A percentile compares a stretch with the other conserved stretches of the same genome.
Conservation (phyloP, 2,888 invertebrate species). For the Pandemis corylana region DNA sequence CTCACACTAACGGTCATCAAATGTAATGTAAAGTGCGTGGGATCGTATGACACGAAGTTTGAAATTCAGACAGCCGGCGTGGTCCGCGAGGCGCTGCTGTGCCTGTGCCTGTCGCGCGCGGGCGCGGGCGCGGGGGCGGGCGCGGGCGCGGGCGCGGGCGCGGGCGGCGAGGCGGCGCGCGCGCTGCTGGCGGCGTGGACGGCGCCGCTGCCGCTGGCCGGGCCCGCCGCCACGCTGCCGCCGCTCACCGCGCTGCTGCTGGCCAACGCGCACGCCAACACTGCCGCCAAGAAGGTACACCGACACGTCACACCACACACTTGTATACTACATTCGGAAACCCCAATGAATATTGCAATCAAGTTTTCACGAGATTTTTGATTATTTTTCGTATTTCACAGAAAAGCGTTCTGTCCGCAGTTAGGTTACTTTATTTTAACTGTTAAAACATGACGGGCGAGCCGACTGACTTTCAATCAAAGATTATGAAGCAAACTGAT, state of each 20-base stretch:
- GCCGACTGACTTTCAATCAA: no score
- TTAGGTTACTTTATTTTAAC: no score
- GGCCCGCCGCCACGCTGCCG: conserved; percentile 67
- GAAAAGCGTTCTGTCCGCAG: no score
- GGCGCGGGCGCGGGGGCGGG: conserved; percentile 42
- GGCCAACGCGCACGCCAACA: conserved; percentile 72
- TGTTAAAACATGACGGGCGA: no score
- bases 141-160: conserved; percentile 44
- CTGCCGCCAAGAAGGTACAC: conserved; percentile 71
- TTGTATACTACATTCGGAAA: neutral
- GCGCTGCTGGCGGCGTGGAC: conserved; percentile 70
- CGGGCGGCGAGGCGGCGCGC: conserved; percentile 59
- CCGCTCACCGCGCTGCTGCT: conserved; percentile 73
- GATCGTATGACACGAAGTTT: neutral
- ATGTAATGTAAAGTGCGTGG: no score
- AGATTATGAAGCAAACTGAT: no score
- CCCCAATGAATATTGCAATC: no score
- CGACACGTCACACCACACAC: no score
- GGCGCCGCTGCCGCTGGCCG: conserved; percentile 56
- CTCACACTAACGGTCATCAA: no score
- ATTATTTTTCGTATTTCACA: no score
- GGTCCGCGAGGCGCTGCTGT: conserved; percentile 82
- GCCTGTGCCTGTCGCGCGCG: conserved; percentile 60
- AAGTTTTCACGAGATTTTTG: no score
- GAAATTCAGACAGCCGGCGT: conserved; percentile 83